A percentile compares a stretch with the other conserved stretches of the same genome.
Evolutionary conservation across 2,888 invertebrate genomes (phyloP).

Genomic region (Mesochorus sp.): DNA sequence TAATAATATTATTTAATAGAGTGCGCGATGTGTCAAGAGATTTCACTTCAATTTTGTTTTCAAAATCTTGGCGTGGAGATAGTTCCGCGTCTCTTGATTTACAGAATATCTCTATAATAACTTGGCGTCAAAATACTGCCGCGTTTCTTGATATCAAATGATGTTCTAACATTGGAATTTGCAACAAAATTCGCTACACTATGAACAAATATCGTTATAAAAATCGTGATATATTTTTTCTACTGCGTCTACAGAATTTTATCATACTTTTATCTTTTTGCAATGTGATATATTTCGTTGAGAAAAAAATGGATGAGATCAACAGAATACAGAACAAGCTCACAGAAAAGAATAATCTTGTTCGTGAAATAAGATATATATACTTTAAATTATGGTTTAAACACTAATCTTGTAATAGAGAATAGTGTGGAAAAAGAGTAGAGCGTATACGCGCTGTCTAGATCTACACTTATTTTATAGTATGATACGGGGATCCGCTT

Average conservation of each 20-base stretch:
- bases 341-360: constrained; percentile 17
- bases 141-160: too few species aligned
- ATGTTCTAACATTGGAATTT: too few species aligned
- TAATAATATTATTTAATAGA: too few species aligned
- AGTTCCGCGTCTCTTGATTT: too few species aligned
- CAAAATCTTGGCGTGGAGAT: too few species aligned
- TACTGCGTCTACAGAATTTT: background rate
- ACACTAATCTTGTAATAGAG: constrained; percentile 15
- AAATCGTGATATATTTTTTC: background rate
- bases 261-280: background rate
- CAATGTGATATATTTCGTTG: background rate
- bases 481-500: background rate
- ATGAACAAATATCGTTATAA: too few species aligned
- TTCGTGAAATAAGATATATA: constrained; percentile 8
- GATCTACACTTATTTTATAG: constrained; percentile 10
- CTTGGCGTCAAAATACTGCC: too few species aligned
- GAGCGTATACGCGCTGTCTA: background rate
- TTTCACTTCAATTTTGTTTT: too few species aligned
- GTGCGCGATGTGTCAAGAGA: too few species aligned
- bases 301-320: background rate
- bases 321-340: background rate
- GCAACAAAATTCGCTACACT: too few species aligned
- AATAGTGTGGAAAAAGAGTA: constrained; percentile 3
- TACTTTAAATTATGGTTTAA: background rate
- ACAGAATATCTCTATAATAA: too few species aligned